These are phyloP conservation scores for Diarsia mendica DNA, from an alignment of 2,888 invertebrate species.

Conservation along the genomic window DNA sequence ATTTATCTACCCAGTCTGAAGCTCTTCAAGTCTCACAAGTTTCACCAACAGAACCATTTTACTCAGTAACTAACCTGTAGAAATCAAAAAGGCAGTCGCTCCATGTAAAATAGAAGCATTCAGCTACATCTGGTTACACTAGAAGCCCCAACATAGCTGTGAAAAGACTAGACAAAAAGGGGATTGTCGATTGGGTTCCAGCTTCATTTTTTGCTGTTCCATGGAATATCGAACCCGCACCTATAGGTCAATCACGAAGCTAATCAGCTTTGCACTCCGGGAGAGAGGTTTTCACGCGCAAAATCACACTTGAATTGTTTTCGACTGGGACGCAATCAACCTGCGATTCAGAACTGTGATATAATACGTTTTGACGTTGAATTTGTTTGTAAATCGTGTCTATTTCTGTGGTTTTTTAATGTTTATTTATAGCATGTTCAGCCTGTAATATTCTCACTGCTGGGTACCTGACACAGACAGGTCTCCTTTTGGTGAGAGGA, in stretches of 20 bases:
- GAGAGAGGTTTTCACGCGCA: slow-evolving; percentile 28
- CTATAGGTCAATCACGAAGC: slow-evolving; percentile 31
- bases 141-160: not conserved
- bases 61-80: not conserved
- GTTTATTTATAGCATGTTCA: not conserved
- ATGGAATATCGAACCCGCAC: not conserved
- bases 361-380: slow-evolving; percentile 14
- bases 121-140: not conserved
- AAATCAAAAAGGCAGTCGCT: not conserved
- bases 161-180: not conserved
- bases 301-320: slow-evolving; percentile 44
- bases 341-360: slow-evolving; percentile 13
- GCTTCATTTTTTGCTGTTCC: not conserved
- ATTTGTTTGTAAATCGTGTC: not conserved
- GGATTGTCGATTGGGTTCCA: not conserved
- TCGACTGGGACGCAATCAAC: slow-evolving; percentile 34
- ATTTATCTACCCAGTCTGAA: not conserved
- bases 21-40: not conserved
- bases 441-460: not conserved
- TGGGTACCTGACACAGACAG: not conserved
- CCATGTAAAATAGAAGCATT: not conserved
- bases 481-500: not conserved
- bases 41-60: not conserved
- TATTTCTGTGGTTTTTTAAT: not conserved
- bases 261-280: slow-evolving; percentile 41